These are phyloP conservation scores for Baryphthengus martii DNA, from an alignment of 2,113 vertebrate species.

Conservation along the genomic window DNA sequence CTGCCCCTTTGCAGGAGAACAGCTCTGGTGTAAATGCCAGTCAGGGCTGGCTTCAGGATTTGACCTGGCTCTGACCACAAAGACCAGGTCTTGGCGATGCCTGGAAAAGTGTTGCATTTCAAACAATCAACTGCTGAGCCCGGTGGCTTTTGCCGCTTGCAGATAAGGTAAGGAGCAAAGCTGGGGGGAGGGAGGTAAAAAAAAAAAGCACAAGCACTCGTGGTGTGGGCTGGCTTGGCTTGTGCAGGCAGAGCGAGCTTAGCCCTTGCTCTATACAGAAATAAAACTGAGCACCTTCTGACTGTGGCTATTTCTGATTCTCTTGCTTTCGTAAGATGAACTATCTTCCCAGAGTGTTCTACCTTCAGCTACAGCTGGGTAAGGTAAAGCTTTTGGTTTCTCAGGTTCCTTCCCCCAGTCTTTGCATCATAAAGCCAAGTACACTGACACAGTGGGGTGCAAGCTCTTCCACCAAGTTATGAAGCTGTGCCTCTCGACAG, in stretches of 20 bases:
- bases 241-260: neutral
- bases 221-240: neutral
- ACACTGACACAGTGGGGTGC: neutral
- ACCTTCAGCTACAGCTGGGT: neutral
- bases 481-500: neutral
- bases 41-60: neutral
- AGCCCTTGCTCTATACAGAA: neutral
- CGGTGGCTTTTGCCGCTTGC: neutral
- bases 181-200: no score
- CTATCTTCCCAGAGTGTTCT: neutral
- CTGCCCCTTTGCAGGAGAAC: neutral
- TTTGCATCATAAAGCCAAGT: neutral
- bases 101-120: neutral
- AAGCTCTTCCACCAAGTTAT: neutral
- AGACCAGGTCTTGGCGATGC: neutral
- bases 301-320: neutral
- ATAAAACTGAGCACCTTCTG: neutral
- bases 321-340: neutral
- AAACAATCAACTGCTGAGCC: neutral
- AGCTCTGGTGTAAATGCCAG: neutral
- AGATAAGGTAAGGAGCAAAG: neutral
- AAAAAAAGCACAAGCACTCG: no score
- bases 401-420: neutral
- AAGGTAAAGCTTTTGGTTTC: neutral
- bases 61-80: neutral